Base-by-base conservation (phyloP, 2,113 vertebrate genomes). In the Labeo catla region DNA sequence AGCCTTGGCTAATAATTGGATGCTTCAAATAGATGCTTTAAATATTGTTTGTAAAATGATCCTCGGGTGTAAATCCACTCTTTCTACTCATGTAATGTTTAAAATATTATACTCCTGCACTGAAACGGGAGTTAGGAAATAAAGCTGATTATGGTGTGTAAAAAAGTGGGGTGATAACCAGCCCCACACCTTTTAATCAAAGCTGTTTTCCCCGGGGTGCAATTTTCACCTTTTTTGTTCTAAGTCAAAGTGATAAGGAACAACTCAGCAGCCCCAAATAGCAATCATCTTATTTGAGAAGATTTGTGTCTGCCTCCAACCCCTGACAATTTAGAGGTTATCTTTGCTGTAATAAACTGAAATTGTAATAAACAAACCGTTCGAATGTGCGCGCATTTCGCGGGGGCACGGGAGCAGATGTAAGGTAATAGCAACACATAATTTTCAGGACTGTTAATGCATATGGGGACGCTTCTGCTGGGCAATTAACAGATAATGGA, bases 171-270 rank as follows among this genome's bases (percentile, higher is more conserved):
- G 66, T 85, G 88, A 83, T 85, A 89, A 89, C 87, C 89, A 83
- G 66, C 68, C 68, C 81, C 81, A 87, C 89, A 90, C 88, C 88
- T 91, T 89, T 90, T 90, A 87, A 88, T 90, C 88, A 90, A 91
- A 91, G 90, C 90, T 90, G 88, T 90, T 91, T 86, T 91, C 89
- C 86, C 88, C 54, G 78, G 91, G 89, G 91, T 89, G 91, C 91
- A 91, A 91, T 91, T 91, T 91, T 91, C 91, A 91, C 89, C 88
- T 90, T 90, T 89, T 87, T 89, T 91, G 88, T 91, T 90, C 88
- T 78, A 86, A 87, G 89, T 87, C 87, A 90, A 88, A 80, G 89
- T 86, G 89, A 86, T 84, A 89, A 87, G 83, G 83, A 86, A 90
- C 89, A 87, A 85, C 84, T 89, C 80, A 72, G 83, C 82, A 87